Percentiles rank a stretch among this genome's conserved stretches.
Evolutionary conservation across 2,888 invertebrate genomes (phyloP).

Genomic region (Cheiracanthium punctorium): DNA sequence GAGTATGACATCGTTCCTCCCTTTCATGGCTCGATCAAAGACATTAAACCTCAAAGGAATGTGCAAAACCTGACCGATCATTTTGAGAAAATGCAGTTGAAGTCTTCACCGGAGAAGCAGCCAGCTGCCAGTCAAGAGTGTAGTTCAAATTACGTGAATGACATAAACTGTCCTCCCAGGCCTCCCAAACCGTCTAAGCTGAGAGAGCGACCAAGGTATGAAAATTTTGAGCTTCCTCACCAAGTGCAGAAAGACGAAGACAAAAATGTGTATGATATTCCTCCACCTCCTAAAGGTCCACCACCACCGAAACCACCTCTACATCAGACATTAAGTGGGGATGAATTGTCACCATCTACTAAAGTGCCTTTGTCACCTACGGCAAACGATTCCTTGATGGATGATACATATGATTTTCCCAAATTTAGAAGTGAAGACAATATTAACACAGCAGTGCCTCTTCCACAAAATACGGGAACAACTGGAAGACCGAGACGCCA

Average conservation of each 20-base stretch:
- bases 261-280: conserved; percentile 57
- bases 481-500: conserved; percentile 76
- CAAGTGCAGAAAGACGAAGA: conserved; percentile 35
- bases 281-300: conserved; percentile 37
- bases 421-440: conserved; percentile 75
- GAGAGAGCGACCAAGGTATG: conserved; percentile 75
- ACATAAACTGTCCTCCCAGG: conserved; percentile 80
- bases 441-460: conserved; percentile 71
- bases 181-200: conserved; percentile 85
- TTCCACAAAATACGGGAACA: conserved; percentile 52
- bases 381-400: conserved; percentile 49
- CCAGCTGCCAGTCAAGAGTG: not conserved
- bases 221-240: conserved; percentile 61
- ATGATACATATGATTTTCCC: conserved; percentile 84
- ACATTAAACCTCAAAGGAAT: conserved; percentile 38
- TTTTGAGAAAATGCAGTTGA: conserved; percentile 38
- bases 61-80: conserved; percentile 43
- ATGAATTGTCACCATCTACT: conserved; percentile 38
- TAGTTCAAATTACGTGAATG: not conserved
- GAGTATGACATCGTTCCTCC: conserved; percentile 60
- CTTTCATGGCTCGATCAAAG: conserved; percentile 46
- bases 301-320: conserved; percentile 11
- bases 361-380: conserved; percentile 28
- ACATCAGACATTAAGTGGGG: conserved; percentile 6
- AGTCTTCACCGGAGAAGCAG: not conserved